Base-by-base conservation (phyloP, 1,140 invertebrate genomes). In the Bathynomus jamesi region DNA sequence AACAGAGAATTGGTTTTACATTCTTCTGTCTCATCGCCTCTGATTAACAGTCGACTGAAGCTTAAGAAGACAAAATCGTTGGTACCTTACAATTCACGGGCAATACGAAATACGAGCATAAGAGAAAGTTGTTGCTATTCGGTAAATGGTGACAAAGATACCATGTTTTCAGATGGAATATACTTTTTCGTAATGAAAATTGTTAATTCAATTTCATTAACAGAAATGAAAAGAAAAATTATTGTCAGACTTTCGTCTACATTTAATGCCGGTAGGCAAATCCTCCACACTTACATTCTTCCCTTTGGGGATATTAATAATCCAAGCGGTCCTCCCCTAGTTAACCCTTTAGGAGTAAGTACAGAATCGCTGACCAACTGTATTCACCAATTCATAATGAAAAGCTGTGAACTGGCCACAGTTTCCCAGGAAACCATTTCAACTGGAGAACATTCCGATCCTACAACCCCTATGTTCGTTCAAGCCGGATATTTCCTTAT, bases 401-500 rank as follows among this genome's bases (percentile, higher is more conserved):
- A 53, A 21, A 53, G 2, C 40, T 70, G 69, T 53, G 63, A 70
- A 13, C 72, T 67, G 46, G 68, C 72, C 2, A 70, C 72, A 27
- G 28, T 65, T 40, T 68, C 53, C 30, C 70, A 75, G 21, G 69
- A 60, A 21, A 31, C 64, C 8, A 63, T 70, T 21, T 28, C 62
- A 61, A 69, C 69, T 46, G 72, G 69, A 11, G 67, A 74, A 25
- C 63, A 24, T 64, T 7, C 69, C 31, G 65, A 70, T 29, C 72
- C 32, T 24, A 63, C 66, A 17, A 63, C 61, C 28, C 65, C 72
- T 28, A 28, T 17, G n/a, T 28, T 74, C 28, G 32, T 74, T 28
- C 68, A 74, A 62, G 72, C 72, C 32, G 72, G 72, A 2, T 74
- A 70, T 46, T 74, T 70, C 21, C 40, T 53, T 53, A 53, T 53